A percentile compares a stretch with the other conserved stretches of the same genome.
phyloP scores from a whole-genome alignment of 2,797 vertebrate species.

The Urophycis tenuis region DNA sequence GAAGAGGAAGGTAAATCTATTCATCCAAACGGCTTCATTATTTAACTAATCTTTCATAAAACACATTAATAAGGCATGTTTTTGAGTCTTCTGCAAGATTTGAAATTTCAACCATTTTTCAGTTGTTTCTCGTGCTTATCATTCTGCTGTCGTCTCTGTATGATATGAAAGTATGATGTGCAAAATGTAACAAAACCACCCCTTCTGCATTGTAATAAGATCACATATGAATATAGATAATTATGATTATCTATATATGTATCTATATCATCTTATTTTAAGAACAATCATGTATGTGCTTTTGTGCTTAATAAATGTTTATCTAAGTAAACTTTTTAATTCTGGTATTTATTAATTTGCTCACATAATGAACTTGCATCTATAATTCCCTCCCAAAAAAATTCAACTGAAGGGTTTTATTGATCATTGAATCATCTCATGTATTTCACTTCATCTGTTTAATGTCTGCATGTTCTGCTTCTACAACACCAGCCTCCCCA shows the following conservation, averaged over 20 bases:
- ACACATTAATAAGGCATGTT: slow-evolving; percentile 54
- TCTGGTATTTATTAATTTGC: neutral
- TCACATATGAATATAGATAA: neutral
- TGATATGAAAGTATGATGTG: slow-evolving; percentile 7
- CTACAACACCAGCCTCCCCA: slow-evolving; percentile 29
- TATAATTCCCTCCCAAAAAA: neutral
- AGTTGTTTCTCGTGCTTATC: neutral
- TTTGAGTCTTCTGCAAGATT: neutral
- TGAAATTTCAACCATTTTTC: neutral
- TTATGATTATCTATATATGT: neutral
- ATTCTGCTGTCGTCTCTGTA: neutral
- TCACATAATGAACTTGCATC: neutral
- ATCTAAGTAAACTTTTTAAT: neutral
- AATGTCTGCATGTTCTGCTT: slow-evolving; percentile 50
- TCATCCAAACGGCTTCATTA: slow-evolving; percentile 24
- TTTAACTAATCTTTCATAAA: slow-evolving; percentile 54
- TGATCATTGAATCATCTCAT: neutral
- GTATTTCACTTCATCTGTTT: slow-evolving; percentile 36
- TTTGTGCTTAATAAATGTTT: neutral
- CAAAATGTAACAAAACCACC: neutral
- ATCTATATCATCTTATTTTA: neutral
- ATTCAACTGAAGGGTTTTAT: neutral
- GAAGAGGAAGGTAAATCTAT: slow-evolving; percentile 88
- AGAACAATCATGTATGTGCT: neutral
- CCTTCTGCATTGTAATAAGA: neutral